A percentile compares a stretch with the other conserved stretches of the same genome.
phyloP scores from a whole-genome alignment of 2,113 vertebrate genomes.

The Myiopsitta monachus region DNA sequence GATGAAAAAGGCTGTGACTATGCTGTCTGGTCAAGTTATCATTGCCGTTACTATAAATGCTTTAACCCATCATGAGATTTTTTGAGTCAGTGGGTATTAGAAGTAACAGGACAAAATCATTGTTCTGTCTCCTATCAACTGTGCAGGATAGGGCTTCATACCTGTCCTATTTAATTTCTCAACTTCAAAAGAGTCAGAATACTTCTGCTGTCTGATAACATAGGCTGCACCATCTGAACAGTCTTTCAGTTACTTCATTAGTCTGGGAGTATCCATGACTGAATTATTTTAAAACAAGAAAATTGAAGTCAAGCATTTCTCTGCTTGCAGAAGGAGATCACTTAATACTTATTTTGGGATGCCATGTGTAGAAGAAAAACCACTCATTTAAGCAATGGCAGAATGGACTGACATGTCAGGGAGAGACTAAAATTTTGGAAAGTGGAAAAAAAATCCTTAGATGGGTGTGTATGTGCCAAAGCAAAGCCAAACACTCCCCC shows the following conservation, averaged over 20 bases:
- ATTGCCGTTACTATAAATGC: not conserved
- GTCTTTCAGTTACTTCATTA: not conserved
- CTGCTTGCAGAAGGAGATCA: not conserved
- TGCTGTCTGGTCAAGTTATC: not conserved
- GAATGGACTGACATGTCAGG: not conserved
- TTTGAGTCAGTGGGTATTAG: not conserved
- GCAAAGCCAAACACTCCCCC: not conserved
- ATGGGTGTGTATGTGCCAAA: not conserved
- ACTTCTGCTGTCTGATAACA: not conserved
- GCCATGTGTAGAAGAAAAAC: not conserved
- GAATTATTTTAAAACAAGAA: not conserved
- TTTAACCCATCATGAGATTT: not conserved
- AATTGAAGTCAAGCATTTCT: not conserved
- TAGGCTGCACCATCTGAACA: not conserved
- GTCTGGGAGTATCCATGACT: not conserved
- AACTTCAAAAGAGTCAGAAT: not conserved
- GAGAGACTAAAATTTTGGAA: not conserved
- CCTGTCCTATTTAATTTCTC: not conserved
- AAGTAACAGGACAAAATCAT: not conserved
- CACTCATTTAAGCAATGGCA: not conserved
- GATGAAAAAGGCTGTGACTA: not conserved
- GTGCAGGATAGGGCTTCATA: not conserved
- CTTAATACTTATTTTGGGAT: not conserved
- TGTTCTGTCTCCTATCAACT: not conserved
- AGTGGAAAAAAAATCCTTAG: not conserved